phyloP scores from a whole-genome alignment of 1,140 invertebrate species.

The Nymphalis io region DNA sequence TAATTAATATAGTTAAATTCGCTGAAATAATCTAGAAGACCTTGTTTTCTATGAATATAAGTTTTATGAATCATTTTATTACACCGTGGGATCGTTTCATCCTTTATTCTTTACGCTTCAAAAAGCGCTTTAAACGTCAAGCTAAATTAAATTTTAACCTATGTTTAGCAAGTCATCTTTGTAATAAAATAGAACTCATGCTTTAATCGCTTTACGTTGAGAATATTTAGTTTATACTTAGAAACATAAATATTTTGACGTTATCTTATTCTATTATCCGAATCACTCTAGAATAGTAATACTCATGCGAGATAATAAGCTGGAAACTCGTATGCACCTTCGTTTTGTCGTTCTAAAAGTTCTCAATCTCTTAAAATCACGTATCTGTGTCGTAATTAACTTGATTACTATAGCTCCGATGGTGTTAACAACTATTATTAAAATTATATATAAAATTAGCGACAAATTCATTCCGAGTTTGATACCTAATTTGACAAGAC shows the following conservation, averaged over 20 bases:
- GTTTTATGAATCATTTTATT: slow-evolving; percentile 19
- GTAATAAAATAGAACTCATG: slow-evolving; percentile 25
- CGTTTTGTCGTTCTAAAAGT: no score
- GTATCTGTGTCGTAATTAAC: no score
- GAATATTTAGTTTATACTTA: slow-evolving; percentile 13
- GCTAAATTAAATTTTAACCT: slow-evolving; percentile 29
- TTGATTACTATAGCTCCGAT: no score
- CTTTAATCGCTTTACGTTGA: slow-evolving; percentile 10
- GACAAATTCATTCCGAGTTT: no score
- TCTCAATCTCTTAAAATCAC: no score
- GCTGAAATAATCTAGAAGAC: slow-evolving; percentile 16
- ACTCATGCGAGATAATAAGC: no score
- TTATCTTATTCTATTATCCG: background rate
- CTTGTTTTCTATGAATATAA: slow-evolving; percentile 27
- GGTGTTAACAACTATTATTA: no score
- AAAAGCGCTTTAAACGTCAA: slow-evolving; percentile 13
- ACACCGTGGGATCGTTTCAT: slow-evolving; percentile 27
- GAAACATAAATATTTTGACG: background rate
- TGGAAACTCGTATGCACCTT: no score
- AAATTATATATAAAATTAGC: no score
- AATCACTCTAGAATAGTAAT: no score
- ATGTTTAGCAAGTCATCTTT: slow-evolving; percentile 27
- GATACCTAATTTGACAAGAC: no score
- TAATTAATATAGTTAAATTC: background rate
- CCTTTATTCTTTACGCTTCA: slow-evolving; percentile 15